phyloP scores from a whole-genome alignment of 2,113 vertebrate genomes.

The Isichthys henryi region DNA sequence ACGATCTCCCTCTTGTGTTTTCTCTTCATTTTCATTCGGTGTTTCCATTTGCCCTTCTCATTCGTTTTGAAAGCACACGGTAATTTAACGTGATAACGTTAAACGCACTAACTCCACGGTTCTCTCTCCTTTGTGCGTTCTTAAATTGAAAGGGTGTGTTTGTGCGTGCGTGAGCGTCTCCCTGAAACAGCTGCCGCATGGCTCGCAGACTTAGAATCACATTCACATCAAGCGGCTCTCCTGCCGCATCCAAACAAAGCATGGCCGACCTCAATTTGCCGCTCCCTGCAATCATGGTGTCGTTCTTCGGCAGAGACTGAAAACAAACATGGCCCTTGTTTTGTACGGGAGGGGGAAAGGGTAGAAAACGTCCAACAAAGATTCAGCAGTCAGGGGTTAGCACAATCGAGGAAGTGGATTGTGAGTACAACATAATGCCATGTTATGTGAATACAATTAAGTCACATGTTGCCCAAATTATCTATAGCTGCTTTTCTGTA shows the following conservation, averaged over 20 bases:
- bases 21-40: not conserved
- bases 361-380: not conserved
- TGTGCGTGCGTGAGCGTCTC: not conserved
- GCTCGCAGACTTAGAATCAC: not conserved
- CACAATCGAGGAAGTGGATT: not conserved
- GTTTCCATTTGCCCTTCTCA: not conserved
- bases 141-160: not conserved
- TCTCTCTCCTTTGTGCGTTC: not conserved
- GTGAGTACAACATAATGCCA: not conserved
- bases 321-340: not conserved
- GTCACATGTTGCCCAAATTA: not conserved
- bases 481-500: not conserved
- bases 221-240: constrained; percentile 8
- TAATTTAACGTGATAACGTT: not conserved
- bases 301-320: constrained; percentile 3
- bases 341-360: not conserved
- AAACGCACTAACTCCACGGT: not conserved
- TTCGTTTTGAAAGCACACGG: not conserved
- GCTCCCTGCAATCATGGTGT: not conserved
- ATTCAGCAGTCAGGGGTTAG: not conserved
- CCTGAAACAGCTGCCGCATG: not conserved
- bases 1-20: constrained; percentile 10
- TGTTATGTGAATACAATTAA: not conserved
- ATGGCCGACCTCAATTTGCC: not conserved
- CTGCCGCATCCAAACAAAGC: not conserved